These are phyloP conservation scores for Xyrauchen texanus DNA, from an alignment of 2,113 vertebrate species.

Conservation along the genomic window DNA sequence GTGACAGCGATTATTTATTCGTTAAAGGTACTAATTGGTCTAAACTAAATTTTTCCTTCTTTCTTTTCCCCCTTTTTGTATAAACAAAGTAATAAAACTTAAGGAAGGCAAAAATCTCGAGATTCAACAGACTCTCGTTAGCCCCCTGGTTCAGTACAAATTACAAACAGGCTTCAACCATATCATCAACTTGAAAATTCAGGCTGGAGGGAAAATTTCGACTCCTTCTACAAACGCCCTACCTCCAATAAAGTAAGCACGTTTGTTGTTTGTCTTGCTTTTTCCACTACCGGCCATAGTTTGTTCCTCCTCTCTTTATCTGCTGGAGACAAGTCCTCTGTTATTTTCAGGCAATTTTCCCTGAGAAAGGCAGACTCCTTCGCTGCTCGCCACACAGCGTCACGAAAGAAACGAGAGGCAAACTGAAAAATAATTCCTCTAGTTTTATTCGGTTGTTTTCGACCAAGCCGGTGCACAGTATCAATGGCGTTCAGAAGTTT, in stretches of 20 bases:
- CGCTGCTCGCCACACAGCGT: not conserved
- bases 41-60: too few species aligned
- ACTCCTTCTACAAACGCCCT: not conserved
- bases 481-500: not conserved
- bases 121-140: too few species aligned
- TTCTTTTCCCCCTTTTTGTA: too few species aligned
- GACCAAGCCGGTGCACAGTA: not conserved
- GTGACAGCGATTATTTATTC: too few species aligned
- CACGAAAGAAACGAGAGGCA: not conserved
- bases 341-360: not conserved
- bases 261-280: not conserved
- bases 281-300: not conserved
- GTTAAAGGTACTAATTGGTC: too few species aligned
- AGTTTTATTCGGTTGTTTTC: not conserved
- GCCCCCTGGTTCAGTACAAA: too few species aligned
- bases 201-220: too few species aligned
- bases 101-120: too few species aligned
- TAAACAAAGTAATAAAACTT: too few species aligned
- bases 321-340: not conserved
- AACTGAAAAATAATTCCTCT: not conserved
- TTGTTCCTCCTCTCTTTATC: not conserved
- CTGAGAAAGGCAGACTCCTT: not conserved
- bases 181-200: too few species aligned
- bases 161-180: not conserved
- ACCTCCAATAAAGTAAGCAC: not conserved